Percentiles rank a stretch among this genome's conserved stretches.
phyloP scores from a whole-genome alignment of 2,113 vertebrate genomes.

The Mustelus asterias region DNA sequence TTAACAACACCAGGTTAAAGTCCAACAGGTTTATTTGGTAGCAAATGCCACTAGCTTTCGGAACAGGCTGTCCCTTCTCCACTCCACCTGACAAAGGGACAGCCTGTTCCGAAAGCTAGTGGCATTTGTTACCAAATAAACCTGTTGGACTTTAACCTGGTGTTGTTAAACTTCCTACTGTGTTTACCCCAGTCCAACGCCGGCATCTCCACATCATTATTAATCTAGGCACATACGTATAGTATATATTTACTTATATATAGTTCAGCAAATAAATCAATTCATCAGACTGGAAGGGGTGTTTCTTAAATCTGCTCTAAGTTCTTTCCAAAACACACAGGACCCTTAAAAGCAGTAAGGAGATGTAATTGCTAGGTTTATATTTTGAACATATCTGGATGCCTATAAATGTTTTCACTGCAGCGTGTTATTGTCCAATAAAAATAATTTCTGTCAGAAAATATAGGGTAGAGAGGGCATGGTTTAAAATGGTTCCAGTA shows the following conservation, averaged over 20 bases:
- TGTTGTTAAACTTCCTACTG: too few relatives aligned
- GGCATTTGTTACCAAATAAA: too few relatives aligned
- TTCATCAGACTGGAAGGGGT: neutral
- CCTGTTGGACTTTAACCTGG: too few relatives aligned
- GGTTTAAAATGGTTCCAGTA: neutral
- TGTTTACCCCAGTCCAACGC: too few relatives aligned
- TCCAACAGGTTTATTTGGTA: too few relatives aligned
- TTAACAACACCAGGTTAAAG: too few relatives aligned
- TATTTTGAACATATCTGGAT: neutral
- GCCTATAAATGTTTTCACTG: neutral
- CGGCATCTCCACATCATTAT: too few relatives aligned
- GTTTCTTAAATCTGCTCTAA: neutral
- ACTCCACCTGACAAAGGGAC: too few relatives aligned
- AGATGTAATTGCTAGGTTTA: neutral
- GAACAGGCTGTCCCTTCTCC: too few relatives aligned
- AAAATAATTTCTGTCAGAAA: neutral
- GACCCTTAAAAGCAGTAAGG: neutral
- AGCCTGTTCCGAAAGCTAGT: too few relatives aligned
- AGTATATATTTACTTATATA: neutral
- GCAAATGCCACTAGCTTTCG: too few relatives aligned
- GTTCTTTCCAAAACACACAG: neutral
- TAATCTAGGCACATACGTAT: neutral
- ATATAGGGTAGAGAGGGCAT: neutral
- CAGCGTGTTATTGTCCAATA: neutral
- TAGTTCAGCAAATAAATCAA: neutral